Evolutionary conservation across 2,888 invertebrate genomes (phyloP).

Genomic region (Orchesella flavescens): DNA sequence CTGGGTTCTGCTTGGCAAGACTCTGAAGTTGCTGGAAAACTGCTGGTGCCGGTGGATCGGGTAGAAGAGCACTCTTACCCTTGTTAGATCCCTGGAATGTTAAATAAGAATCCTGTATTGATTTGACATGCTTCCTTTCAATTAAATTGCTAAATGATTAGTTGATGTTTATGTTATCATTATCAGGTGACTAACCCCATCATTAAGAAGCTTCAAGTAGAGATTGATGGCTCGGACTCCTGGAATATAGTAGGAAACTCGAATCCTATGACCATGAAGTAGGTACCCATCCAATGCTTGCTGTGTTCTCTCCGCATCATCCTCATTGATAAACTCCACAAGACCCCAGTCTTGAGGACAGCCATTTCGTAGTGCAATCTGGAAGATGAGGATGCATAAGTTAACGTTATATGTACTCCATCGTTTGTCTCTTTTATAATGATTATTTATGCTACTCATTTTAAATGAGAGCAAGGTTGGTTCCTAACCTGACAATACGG

Average conservation of each 20-base stretch:
- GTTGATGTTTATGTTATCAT: no score
- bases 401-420: no score
- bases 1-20: slow-evolving; percentile 76
- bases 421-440: background rate
- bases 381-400: slow-evolving; percentile 57
- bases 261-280: slow-evolving; percentile 74
- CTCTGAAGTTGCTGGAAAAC: slow-evolving; percentile 75
- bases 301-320: slow-evolving; percentile 75
- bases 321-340: slow-evolving; percentile 75
- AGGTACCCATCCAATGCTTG: slow-evolving; percentile 73
- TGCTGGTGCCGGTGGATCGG: slow-evolving; percentile 75
- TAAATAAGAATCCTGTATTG: background rate
- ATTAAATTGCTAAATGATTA: no score
- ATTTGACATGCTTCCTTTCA: background rate
- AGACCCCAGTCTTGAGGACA: slow-evolving; percentile 77
- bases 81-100: slow-evolving; percentile 72
- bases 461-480: no score
- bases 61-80: slow-evolving; percentile 74
- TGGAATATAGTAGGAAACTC: slow-evolving; percentile 77
- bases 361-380: slow-evolving; percentile 77
- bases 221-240: slow-evolving; percentile 77
- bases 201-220: slow-evolving; percentile 76
- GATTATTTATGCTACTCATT: no score
- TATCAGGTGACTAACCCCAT: slow-evolving; percentile 72
- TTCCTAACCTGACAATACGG: slow-evolving; percentile 76